Conservation (phyloP, 1,140 invertebrate genomes). For the Leptopilina clavipes region DNA sequence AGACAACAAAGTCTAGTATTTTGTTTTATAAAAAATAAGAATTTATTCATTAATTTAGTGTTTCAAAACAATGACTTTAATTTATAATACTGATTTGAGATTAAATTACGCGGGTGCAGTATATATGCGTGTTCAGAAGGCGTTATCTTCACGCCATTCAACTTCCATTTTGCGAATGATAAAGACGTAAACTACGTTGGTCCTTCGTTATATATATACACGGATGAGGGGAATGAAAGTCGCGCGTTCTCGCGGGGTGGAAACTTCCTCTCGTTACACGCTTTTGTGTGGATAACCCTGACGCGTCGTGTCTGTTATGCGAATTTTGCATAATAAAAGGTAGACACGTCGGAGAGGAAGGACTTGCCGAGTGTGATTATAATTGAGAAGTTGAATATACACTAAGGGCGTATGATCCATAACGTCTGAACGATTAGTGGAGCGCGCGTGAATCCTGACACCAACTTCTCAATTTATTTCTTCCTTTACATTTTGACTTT, state of each 20-base stretch:
- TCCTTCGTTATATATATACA: constrained; percentile 14
- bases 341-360: constrained; percentile 9
- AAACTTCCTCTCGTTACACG: constrained; percentile 33
- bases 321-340: constrained; percentile 32
- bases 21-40: too few species aligned
- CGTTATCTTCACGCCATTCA: constrained; percentile 15
- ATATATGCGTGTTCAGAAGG: neutral
- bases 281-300: constrained; percentile 33
- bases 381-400: constrained; percentile 33
- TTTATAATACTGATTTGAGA: neutral
- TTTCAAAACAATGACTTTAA: too few species aligned
- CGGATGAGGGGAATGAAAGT: neutral
- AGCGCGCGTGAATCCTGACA: constrained; percentile 9
- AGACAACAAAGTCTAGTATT: too few species aligned
- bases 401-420: constrained; percentile 29
- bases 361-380: constrained; percentile 23
- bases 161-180: constrained; percentile 14
- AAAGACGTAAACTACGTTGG: constrained; percentile 10
- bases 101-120: neutral
- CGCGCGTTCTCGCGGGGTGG: neutral
- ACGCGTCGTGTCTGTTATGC: constrained; percentile 27
- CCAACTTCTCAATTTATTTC: constrained; percentile 21
- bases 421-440: constrained; percentile 16
- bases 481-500: neutral
- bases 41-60: too few species aligned